phyloP scores from a whole-genome alignment of 2,888 invertebrate species.

The Trichogramma evanescens region DNA sequence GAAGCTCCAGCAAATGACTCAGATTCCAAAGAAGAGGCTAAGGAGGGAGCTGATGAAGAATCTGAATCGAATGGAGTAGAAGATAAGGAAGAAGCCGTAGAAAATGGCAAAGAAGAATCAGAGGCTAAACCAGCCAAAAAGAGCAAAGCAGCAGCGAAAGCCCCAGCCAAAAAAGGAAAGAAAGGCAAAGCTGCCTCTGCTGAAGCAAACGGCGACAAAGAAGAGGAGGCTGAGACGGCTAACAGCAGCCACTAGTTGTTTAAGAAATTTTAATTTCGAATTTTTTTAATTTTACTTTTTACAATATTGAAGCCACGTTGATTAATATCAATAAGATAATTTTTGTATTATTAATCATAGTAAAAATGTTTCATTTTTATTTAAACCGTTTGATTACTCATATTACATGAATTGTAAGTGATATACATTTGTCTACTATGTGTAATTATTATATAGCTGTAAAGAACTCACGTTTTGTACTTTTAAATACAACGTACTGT shows the following conservation, averaged over 20 bases:
- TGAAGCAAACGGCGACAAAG: constrained; percentile 15
- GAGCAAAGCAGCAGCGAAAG: constrained; percentile 11
- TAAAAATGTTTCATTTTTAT: constrained; percentile 17
- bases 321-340: constrained; percentile 6
- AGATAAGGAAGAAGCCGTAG: constrained; percentile 4
- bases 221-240: constrained; percentile 1
- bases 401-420: constrained; percentile 20
- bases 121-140: constrained; percentile 3
- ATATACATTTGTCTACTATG: constrained; percentile 18
- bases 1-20: neutral
- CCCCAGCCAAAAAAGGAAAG: constrained; percentile 18
- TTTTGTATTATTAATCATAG: constrained; percentile 10
- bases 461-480: constrained; percentile 21
- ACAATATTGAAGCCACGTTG: constrained; percentile 9
- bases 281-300: constrained; percentile 21
- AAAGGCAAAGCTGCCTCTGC: constrained; percentile 11
- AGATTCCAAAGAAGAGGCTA: constrained; percentile 10
- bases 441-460: constrained; percentile 18
- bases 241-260: neutral
- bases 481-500: constrained; percentile 21
- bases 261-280: constrained; percentile 17
- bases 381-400: constrained; percentile 9
- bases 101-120: constrained; percentile 9
- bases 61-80: constrained; percentile 19
- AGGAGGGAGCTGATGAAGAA: constrained; percentile 7